Evolutionary conservation across 2,888 invertebrate genomes (phyloP).

Genomic region (Hydroisotoma schaefferi): DNA sequence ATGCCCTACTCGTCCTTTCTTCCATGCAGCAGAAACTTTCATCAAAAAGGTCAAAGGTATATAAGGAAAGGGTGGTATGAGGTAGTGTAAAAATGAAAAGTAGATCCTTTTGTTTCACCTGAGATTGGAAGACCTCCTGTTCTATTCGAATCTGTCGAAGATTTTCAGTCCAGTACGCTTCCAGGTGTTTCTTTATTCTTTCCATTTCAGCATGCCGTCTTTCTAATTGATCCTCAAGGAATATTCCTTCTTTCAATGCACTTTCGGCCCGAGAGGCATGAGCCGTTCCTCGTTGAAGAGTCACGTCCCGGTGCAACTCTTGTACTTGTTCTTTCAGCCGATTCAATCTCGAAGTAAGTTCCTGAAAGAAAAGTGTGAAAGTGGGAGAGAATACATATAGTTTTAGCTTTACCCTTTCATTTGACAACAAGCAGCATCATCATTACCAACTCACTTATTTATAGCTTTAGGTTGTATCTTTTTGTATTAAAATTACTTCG

Average conservation of each 20-base stretch:
- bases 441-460: background rate
- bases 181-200: conserved; percentile 60
- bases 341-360: conserved; percentile 61
- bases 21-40: no score
- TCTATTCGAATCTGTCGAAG: conserved; percentile 66
- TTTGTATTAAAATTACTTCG: no score
- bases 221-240: conserved; percentile 62
- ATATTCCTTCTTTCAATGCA: conserved; percentile 59
- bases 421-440: background rate
- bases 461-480: no score
- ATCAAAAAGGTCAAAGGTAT: no score
- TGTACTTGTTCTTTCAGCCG: conserved; percentile 63
- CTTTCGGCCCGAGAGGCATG: conserved; percentile 52
- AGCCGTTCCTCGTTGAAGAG: conserved; percentile 59
- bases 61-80: no score
- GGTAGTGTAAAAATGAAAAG: no score
- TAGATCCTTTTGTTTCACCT: no score
- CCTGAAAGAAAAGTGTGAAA: conserved; percentile 54
- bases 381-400: no score
- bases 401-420: background rate
- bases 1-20: no score
- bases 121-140: conserved; percentile 64
- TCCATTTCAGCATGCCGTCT: conserved; percentile 63
- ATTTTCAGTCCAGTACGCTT: conserved; percentile 69
- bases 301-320: conserved; percentile 68